Evolutionary conservation across 2,797 vertebrate species (phyloP), one percentile per base, ranked within the genome.

Genomic region (Kryptolebias ocellatus): DNA sequence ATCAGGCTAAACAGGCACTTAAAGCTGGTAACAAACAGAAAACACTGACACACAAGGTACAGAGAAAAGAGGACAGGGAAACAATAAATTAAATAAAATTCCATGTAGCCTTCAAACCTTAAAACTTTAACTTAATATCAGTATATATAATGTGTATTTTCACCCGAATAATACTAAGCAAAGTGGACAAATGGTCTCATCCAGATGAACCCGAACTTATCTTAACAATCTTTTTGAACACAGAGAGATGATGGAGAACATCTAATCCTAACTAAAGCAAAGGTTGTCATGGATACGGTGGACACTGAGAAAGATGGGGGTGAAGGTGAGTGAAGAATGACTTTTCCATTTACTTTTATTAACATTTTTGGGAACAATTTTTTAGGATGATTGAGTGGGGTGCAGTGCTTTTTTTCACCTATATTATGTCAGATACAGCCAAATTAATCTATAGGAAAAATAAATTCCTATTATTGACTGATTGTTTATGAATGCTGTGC

Each of bases 271-370:
- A 64, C 7, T 29, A 18, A 66, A 60, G 53, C 57, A 11, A 58
- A 67, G 17, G n/a, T 58, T 51, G 37, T 34, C 63, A 86, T 89
- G 83, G 83, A 86, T 0, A 67, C 78, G 54, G 1, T 68, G 24
- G 76, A 67, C 57, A 2, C 17, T 0, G 8, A 51, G 27, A 68
- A 78, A 4, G 62, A 79, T 7, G 52, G 16, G 34, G 53, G 45
- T 10, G 59, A 56, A 81, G 87, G 90, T 91, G 70, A 87, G 83
- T 17, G 2, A 2, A 20, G 1, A 28, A 39, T 11, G 6, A 12
- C 7, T 49, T 64, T 42, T 7, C 1, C 0, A 15, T 39, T 28
- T 24, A 27, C 12, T 20, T 52, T 52, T 52, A 6, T 4, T 14
- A 52, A 52, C 27, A 52, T 15, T 46, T 5, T 15, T 16, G 24